Evolutionary conservation across 2,113 vertebrate species (phyloP), one percentile per base, ranked within the genome.

Genomic region (Tetraodon nigroviridis): DNA sequence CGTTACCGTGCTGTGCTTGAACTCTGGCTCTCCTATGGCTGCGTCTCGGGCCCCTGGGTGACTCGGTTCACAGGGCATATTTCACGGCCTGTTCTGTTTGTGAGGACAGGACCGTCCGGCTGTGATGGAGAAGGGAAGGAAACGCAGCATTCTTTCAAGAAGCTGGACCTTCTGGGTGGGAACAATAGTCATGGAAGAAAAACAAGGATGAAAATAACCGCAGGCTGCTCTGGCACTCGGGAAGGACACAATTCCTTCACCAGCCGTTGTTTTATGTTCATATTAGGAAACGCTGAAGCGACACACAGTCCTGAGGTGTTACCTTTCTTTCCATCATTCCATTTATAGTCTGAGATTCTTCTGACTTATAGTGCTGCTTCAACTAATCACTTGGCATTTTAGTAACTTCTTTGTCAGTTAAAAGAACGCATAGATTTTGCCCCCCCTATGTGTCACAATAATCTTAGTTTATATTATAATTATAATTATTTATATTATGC

Each of bases 151-250:
- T 89, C 83, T 85, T 85, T 85, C 58, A 51, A 85, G 67, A 71
- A 84, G 81, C 78, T 65, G 61, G 65, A 58, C 57, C 53, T 77
- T 83, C 86, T 70, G 63, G 67, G 76, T 20, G 75, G 73, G 81
- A 87, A 88, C 83, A 87, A 89, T 89, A 51, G 55, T 51, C 8
- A 51, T 70, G 69, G 67, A 84, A 76, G 72, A 77, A 87, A 87
- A 86, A 82, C 78, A 83, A 84, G 22, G 64, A 81, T 78, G 64
- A 84, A 88, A 89, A 89, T 87, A 88, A 59, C 75, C 24, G 7
- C 64, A 19, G 61, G 15, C 64, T 55, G 45, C 53, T 67, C 53
- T 42, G 60, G 76, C 51, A 64, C 20, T 51, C 40, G 58, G 64
- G 22, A 75, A 15, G 60, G 69, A 56, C 61, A 50, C 63, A 49